Evolutionary conservation across 2,113 vertebrate species (phyloP), one percentile per base, ranked within the genome.

Genomic region (Carassius carassius): DNA sequence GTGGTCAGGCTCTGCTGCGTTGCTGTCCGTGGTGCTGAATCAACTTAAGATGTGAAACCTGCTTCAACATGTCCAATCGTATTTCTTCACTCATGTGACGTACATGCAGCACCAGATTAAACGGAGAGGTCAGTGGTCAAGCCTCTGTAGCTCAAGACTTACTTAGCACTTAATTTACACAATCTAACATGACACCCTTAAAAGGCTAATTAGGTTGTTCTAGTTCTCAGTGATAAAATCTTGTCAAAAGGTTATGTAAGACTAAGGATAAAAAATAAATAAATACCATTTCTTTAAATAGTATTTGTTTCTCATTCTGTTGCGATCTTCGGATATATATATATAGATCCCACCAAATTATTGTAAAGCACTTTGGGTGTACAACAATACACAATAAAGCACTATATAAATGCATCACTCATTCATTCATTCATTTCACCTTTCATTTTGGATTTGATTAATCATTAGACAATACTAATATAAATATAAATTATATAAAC

Each of bases 1-100:
- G 56, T 79, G 13, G 23, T 2, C 6, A 79, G 13, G 16, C 13
- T 56, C 5, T 54, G 21, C n/a, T 47, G 17, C 0, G 4, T 1
- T 0, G 21, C 77, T 79, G 77, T 79, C 77, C 56, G 1, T 63
- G 77, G 56, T 63, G 12, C 78, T 80, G 58, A 80, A 78, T 41
- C 56, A 11, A 44, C 72, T 73, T 73, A 44, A 73, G 11, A 37
- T 73, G 19, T 23, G n/a, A 12, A 73, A 44, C 13, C 12, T 44
- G 35, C 35, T 25, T 44, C 13, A 25, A 44, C 58, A 23, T 47
- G 70, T 47, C 70, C 44, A 23, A 74, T 49, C 37, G 2, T 47
- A 25, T 23, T 49, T 25, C 70, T 74, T 74, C 37, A 25, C 41
- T 73, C 41, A 4, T 1, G n/a, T 47, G 41, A 74, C 2, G 12